phyloP scores from a whole-genome alignment of 2,113 vertebrate genomes.

The Spizaetus ornatus region DNA sequence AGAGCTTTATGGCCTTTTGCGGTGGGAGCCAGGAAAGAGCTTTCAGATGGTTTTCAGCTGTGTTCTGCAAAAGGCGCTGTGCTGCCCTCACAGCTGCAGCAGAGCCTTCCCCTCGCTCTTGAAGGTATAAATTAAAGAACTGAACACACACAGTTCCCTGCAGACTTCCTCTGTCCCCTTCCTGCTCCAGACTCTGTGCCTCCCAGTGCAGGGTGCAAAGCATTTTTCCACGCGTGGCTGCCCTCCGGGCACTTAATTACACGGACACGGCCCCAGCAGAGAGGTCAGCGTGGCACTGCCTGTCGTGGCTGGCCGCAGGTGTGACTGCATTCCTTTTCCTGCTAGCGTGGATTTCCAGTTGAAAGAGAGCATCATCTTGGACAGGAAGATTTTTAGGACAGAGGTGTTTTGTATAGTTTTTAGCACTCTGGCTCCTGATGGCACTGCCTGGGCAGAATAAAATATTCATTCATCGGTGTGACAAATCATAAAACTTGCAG shows the following conservation, averaged over 20 bases:
- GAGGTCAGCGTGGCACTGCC: rapidly evolving
- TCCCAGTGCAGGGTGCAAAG: not conserved
- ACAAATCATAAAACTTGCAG: not conserved
- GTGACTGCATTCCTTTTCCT: rapidly evolving
- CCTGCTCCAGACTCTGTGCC: not conserved
- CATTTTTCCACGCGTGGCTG: rapidly evolving
- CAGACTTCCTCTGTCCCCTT: not conserved
- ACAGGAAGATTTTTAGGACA: not conserved
- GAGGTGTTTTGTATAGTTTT: not conserved
- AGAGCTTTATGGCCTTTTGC: not conserved
- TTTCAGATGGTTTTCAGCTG: rapidly evolving
- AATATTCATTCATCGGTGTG: rapidly evolving
- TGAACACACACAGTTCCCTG: not conserved
- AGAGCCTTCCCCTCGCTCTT: not conserved
- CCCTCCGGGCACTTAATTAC: rapidly evolving
- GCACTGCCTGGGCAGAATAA: not conserved
- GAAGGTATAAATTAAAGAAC: not conserved
- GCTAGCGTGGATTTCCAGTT: not conserved
- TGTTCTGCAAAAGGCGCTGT: rapidly evolving
- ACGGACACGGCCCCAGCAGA: rapidly evolving
- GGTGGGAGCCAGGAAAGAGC: not conserved
- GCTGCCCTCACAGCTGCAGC: not conserved
- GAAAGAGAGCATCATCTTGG: not conserved
- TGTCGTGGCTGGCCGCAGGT: rapidly evolving
- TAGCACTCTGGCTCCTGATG: not conserved